Percentiles rank a stretch among this genome's conserved stretches.
phyloP scores from a whole-genome alignment of 2,797 vertebrate genomes.

The Arnoldichthys spilopterus region DNA sequence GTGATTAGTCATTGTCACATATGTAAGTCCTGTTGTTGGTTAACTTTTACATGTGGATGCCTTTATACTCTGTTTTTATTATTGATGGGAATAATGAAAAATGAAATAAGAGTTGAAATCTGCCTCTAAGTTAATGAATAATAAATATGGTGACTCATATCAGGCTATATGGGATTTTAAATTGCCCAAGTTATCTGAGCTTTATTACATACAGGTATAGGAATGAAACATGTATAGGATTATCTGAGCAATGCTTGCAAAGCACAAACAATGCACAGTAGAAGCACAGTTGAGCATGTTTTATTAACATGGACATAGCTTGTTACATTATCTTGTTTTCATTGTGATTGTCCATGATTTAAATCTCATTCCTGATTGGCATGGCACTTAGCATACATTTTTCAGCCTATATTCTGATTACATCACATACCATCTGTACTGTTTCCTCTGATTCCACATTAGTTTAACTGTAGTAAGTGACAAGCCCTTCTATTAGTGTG shows the following conservation, averaged over 20 bases:
- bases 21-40: neutral
- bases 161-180: neutral
- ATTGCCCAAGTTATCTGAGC: neutral
- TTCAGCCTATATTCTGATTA: slow-evolving; percentile 16
- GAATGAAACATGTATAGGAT: neutral
- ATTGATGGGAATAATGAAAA: neutral
- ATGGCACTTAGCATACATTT: neutral
- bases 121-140: slow-evolving; percentile 10
- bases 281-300: neutral
- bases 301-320: neutral
- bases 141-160: slow-evolving; percentile 11
- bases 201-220: neutral
- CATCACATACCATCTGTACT: neutral
- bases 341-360: neutral
- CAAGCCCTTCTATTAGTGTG: neutral
- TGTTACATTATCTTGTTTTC: neutral
- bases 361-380: neutral
- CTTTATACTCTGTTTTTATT: neutral
- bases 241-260: neutral
- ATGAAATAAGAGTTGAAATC: neutral
- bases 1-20: too few relatives aligned
- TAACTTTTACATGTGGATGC: neutral
- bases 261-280: neutral
- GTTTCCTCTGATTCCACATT: slow-evolving; percentile 26
- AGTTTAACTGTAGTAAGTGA: slow-evolving; percentile 18